phyloP scores from a whole-genome alignment of 2,888 invertebrate genomes.

The Nymphalis c-album region DNA sequence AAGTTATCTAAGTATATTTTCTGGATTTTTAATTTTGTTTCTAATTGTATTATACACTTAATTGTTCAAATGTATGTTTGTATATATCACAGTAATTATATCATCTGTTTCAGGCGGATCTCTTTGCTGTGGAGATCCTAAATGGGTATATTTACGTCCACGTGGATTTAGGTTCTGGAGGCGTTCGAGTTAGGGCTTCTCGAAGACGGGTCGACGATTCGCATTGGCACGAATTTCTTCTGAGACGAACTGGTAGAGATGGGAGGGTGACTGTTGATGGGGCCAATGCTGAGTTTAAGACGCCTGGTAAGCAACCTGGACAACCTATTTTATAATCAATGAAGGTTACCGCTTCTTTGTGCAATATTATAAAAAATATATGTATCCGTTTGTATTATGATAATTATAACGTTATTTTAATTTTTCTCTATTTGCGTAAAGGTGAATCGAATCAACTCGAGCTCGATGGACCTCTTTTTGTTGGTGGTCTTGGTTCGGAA shows the following conservation, averaged over 20 bases:
- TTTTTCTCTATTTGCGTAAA: constrained; percentile 51
- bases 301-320: constrained; percentile 88
- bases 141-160: constrained; percentile 97
- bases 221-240: constrained; percentile 93
- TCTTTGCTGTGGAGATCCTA: constrained; percentile 96
- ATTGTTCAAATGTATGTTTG: not conserved
- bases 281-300: constrained; percentile 92
- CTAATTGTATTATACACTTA: not conserved
- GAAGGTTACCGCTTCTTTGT: not conserved
- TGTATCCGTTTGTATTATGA: too few relatives aligned
- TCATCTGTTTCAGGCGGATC: constrained; percentile 85
- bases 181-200: constrained; percentile 91
- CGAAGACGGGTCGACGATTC: constrained; percentile 93
- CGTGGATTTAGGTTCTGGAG: constrained; percentile 95
- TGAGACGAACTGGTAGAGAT: constrained; percentile 90
- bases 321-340: not conserved
- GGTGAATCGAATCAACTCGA: constrained; percentile 94
- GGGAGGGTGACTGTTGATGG: constrained; percentile 95
- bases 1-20: too few relatives aligned
- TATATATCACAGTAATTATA: constrained; percentile 2
- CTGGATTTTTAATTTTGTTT: not conserved
- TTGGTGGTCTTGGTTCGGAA: constrained; percentile 93
- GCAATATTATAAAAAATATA: too few relatives aligned
- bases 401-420: not conserved
- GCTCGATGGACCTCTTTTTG: constrained; percentile 91